A percentile compares a stretch with the other conserved stretches of the same genome.
These are phyloP conservation scores for Nezara viridula DNA, from an alignment of 2,888 invertebrate genomes.

Conservation along the genomic window DNA sequence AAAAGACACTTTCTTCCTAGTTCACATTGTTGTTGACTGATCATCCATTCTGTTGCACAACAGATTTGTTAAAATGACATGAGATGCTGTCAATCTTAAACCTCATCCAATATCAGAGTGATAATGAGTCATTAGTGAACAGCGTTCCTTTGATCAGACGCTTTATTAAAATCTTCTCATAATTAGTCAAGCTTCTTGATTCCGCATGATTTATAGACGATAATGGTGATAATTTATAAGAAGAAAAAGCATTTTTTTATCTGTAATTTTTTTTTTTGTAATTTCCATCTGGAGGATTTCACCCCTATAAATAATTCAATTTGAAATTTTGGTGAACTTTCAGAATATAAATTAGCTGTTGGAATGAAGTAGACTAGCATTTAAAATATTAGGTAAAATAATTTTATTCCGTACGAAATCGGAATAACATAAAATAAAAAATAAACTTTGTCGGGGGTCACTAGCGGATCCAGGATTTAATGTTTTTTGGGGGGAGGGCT, in stretches of 20 bases:
- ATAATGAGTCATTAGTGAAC: neutral
- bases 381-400: too few relatives aligned
- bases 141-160: neutral
- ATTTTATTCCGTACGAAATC: too few relatives aligned
- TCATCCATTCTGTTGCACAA: neutral
- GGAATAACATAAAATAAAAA: too few relatives aligned
- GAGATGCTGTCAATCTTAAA: neutral
- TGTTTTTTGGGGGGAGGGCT: too few relatives aligned
- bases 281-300: neutral
- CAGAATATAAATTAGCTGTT: too few relatives aligned
- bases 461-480: too few relatives aligned
- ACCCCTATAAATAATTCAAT: too few relatives aligned
- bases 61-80: neutral
- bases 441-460: too few relatives aligned
- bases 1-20: neutral
- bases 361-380: too few relatives aligned
- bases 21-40: neutral
- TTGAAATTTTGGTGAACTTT: too few relatives aligned
- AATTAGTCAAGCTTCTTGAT: conserved; percentile 11
- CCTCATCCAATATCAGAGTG: neutral
- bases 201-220: neutral
- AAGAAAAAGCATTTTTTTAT: neutral
- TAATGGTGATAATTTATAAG: neutral
- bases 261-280: neutral
- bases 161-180: neutral